Conservation (phyloP, 2,888 invertebrate species). For the Limnephilus lunatus region DNA sequence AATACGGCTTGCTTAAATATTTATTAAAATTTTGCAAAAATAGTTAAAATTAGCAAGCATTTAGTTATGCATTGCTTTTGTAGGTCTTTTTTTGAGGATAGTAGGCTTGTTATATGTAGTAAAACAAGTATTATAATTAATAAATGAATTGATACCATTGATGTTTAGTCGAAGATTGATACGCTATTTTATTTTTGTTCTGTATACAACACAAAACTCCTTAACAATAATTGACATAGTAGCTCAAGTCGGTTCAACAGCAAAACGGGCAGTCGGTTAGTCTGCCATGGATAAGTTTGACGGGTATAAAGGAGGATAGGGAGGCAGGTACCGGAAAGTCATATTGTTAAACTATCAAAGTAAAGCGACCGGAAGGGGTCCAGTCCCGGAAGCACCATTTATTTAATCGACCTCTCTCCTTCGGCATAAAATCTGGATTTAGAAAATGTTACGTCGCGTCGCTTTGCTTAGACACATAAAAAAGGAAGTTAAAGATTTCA, state of each 20-base stretch:
- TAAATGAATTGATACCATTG: too few relatives aligned
- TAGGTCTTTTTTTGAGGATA: too few relatives aligned
- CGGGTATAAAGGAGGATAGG: background rate
- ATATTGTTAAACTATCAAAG: conserved; percentile 4
- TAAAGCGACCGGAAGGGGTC: background rate
- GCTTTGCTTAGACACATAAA: background rate
- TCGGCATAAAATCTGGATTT: background rate
- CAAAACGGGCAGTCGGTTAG: background rate
- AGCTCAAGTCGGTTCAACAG: background rate
- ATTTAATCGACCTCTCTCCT: background rate
- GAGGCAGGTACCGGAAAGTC: background rate
- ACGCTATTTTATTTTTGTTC: background rate
- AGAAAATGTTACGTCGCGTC: background rate
- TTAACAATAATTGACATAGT: background rate
- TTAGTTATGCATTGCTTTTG: too few relatives aligned
- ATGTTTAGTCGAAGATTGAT: too few relatives aligned
- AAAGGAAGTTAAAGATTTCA: background rate
- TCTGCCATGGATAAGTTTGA: background rate
- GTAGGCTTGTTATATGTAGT: too few relatives aligned
- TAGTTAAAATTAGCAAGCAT: too few relatives aligned
- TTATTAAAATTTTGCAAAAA: too few relatives aligned
- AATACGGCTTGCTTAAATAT: too few relatives aligned
- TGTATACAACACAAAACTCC: background rate
- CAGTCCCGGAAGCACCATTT: background rate
- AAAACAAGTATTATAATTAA: too few relatives aligned